Base-by-base conservation (phyloP, 2,888 invertebrate genomes). In the Lepetodrilus schrolli region DNA sequence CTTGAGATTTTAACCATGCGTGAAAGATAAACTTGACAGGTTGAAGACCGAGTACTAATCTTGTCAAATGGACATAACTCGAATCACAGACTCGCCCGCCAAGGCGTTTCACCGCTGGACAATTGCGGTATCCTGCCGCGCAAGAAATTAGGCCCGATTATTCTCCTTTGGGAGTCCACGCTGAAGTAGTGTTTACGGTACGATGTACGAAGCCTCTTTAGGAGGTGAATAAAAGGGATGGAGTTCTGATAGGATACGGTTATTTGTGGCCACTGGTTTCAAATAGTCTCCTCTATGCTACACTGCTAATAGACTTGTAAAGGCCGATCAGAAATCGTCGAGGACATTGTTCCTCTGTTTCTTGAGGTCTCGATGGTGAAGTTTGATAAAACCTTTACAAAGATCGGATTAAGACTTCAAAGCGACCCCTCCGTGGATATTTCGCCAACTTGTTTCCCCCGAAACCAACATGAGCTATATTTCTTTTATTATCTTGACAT, bases 91-190 rank as follows among this genome's bases (percentile, higher is more conserved):
- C 30, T 26, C 17, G 58, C 30, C 7, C 26, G n/a, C 58, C 26
- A 23, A 8, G 68, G 21, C 68, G 26, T 17, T 23, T 43, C 68
- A 68, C 47, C 26, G 43, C 68, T 68, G 68, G 43, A 38, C 68
- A 68, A 68, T 43, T 43, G 68, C 26, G 47, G 47, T 68, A 47
- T 47, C 68, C 68, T 34, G 68, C 43, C 68, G 68, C 68, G 68
- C 38, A 26, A 47, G 43, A 47, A 68, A 68, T 47, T 43, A 68
- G 68, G 20, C 17, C 68, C 43, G 68, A 68, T 68, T 68, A 68
- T 68, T 58, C 58, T 26, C 34, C 58, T 58, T 58, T 58, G 23
- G 58, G 58, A 30, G 34, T 30, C 26, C 23, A n/a, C 26, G 17
- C 26, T 58, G 34, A 34, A 58, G 58, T 23, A 58, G 58, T 21